Evolutionary conservation across 2,113 vertebrate species (phyloP), one percentile per base, ranked within the genome.

Genomic region (Paralichthys olivaceus): DNA sequence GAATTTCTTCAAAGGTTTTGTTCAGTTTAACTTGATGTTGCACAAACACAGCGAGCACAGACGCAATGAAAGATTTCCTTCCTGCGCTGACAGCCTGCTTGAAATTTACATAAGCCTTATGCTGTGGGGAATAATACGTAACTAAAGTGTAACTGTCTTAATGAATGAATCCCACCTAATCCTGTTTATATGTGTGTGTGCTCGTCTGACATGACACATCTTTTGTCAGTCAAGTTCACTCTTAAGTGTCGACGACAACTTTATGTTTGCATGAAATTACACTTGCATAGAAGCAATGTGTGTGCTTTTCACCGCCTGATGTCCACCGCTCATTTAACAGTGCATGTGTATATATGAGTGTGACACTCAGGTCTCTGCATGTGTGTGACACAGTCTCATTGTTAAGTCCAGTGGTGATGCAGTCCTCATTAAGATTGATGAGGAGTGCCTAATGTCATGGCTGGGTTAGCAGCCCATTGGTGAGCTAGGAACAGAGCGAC

Each of bases 401-500:
- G 86, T 82, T 72, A 45, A 92, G 87, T 90, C 88, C 72, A 22
- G 74, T 75, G 84, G 82, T 82, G 87, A 77, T 69, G 80, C 82
- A 7, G 40, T 69, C 73, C 88, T 93, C 90, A 94, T 93, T 94
- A 92, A 93, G 90, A 93, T 90, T 87, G 92, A 93, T 93, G 91
- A 92, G 90, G 89, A 90, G 89, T 25, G 26, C 37, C 86, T 82
- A 80, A 87, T 90, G 92, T 93, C 91, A 91, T 81, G 90, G 77
- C 88, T 94, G 90, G 86, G 91, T 89, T 94, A 87, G 87, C 83
- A 69, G 90, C 81, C 86, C 75, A 77, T 67, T 84, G 91, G 89
- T 85, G 81, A 87, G 78, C 87, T 77, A 72, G 59, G 65, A 80
- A 64, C 55, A 76, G 72, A 69, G 75, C 82, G 60, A 72, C 84